Base-by-base conservation (phyloP, 2,888 invertebrate species). In the Endomychus coccineus region DNA sequence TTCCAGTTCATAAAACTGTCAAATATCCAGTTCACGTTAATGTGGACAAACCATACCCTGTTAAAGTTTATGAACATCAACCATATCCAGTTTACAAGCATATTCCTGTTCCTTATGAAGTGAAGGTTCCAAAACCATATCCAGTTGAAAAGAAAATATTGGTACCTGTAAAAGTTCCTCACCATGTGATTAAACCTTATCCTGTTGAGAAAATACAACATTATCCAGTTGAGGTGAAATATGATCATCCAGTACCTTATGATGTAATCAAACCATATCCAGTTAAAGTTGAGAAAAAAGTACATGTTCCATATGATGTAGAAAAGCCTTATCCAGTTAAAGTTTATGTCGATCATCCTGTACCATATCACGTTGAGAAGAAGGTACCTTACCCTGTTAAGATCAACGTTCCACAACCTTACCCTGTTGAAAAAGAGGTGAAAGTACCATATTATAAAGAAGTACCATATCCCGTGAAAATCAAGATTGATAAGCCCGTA, bases 21-120 rank as follows among this genome's bases (percentile, higher is more conserved):
- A 83, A 79, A 1, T 75, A 77, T 47, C 75, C 74, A 22, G 75
- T 84, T 3, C 73, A 77, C 29, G 78, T 84, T 1, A 79, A 80
- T 49, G 75, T 84, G 16, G 79, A 83, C 19, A 76, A 79, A 36
- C 82, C 83, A 3, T 79, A 80, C 58, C 83, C 83, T n/a, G 74
- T 82, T 4, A 74, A 77, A 29, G 78, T 83, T 1, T 80, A 80
- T 50, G 75, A 83, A 19, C 79, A 82, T 16, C 75, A 78, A 38
- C 80, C 83, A 3, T 78, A 79, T 58, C 84, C 84, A n/a, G 75
- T 83, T 4, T 69, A 69, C 44, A 73, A 71, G 46, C 78, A 78
- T 52, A 73, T 83, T 36, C 77, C 74, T 17, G 74, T 75, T 38
- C 79, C 80, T 40, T 75, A 78, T 2, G 75, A 80, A 56, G 77